Evolutionary conservation across 2,797 vertebrate genomes (phyloP).

Genomic region (Sebastes dallii): DNA sequence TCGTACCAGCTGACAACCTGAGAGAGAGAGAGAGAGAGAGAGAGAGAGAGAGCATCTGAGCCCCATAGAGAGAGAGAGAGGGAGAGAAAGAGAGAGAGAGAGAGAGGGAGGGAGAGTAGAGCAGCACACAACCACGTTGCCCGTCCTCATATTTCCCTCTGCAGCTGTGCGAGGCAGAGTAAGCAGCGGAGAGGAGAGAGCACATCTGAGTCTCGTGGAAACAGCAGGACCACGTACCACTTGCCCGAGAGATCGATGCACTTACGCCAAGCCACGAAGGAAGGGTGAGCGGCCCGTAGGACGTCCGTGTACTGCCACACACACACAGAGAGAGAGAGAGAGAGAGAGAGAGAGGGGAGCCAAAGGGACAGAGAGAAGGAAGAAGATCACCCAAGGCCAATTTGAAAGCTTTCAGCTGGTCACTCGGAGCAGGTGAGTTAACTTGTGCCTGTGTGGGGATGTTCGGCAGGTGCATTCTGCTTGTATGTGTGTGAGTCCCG

Average conservation of each 20-base stretch:
- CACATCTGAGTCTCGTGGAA: conserved; percentile 68
- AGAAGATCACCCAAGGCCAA: conserved; percentile 51
- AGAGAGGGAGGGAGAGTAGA: conserved; percentile 53
- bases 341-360: conserved; percentile 19
- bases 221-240: conserved; percentile 73
- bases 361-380: conserved; percentile 32
- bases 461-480: conserved; percentile 32
- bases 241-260: conserved; percentile 71
- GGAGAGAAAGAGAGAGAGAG: conserved; percentile 44
- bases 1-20: conserved; percentile 40
- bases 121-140: conserved; percentile 64
- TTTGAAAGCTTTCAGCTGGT: conserved; percentile 54
- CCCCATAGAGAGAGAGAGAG: conserved; percentile 36
- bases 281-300: conserved; percentile 61
- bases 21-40: conserved; percentile 31
- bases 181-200: conserved; percentile 61
- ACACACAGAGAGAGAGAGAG: not conserved
- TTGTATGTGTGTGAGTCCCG: conserved; percentile 15
- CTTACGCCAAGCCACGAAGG: conserved; percentile 53
- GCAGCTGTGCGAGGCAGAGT: conserved; percentile 78
- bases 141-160: conserved; percentile 74
- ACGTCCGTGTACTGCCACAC: conserved; percentile 46
- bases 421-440: conserved; percentile 81
- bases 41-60: conserved; percentile 30
- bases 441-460: conserved; percentile 48